Conservation (phyloP, 2,113 vertebrate species). For the Hippocampus barbouri region DNA sequence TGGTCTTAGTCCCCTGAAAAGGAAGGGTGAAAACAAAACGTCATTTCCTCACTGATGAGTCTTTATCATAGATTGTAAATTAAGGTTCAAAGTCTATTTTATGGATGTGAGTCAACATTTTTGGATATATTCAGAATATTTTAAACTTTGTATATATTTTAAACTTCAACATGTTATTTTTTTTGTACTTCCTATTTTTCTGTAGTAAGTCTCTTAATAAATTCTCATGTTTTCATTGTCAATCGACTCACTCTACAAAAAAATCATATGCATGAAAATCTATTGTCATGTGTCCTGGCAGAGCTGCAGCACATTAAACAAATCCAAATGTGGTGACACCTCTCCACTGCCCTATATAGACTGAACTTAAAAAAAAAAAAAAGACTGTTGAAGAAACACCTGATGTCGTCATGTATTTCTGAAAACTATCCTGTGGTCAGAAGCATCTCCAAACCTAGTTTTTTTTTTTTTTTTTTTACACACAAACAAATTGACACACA, state of each 20-base stretch:
- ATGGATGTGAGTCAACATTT: constrained; percentile 41
- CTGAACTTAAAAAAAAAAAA: too few relatives aligned
- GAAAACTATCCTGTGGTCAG: background rate
- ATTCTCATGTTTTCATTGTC: constrained; percentile 41
- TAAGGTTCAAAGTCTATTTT: constrained; percentile 62
- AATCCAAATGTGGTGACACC: background rate
- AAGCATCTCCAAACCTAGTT: background rate
- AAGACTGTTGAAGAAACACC: too few relatives aligned
- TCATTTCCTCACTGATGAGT: constrained; percentile 23
- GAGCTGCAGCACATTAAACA: background rate
- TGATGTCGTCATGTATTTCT: background rate
- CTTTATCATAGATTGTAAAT: constrained; percentile 58
- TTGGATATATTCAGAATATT: constrained; percentile 63
- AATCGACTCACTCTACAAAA: background rate
- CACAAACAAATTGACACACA: constrained; percentile 13
- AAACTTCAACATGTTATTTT: constrained; percentile 49
- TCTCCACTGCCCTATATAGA: too few relatives aligned
- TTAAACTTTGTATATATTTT: constrained; percentile 71
- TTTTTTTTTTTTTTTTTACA: too few relatives aligned
- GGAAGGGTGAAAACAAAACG: constrained; percentile 16
- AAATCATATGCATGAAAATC: background rate
- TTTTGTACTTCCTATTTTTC: constrained; percentile 69
- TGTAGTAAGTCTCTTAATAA: constrained; percentile 64
- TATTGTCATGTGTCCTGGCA: background rate
- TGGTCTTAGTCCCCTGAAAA: constrained; percentile 15